Percentiles rank a stretch among this genome's conserved stretches.
phyloP scores from a whole-genome alignment of 1,140 invertebrate species.

The Drosophila leontia region DNA sequence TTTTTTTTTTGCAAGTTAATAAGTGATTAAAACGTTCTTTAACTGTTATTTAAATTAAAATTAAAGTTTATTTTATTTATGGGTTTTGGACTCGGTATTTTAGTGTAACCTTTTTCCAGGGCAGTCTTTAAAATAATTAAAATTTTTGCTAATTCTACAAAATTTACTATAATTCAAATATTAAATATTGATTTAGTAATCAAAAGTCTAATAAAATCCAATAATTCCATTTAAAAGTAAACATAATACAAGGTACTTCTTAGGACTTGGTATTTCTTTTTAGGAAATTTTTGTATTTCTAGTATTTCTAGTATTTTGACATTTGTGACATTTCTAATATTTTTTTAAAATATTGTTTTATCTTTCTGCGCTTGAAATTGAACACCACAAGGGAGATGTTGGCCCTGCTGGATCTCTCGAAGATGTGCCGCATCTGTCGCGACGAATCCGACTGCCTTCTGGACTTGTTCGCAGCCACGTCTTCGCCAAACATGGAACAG shows the following conservation, averaged over 20 bases:
- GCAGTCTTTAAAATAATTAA: background rate
- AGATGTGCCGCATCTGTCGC: conserved; percentile 29
- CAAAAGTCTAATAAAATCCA: background rate
- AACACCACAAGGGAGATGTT: background rate
- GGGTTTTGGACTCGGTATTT: too few relatives aligned
- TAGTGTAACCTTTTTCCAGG: background rate
- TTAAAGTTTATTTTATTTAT: too few relatives aligned
- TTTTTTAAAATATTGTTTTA: background rate
- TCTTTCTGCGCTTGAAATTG: too few relatives aligned
- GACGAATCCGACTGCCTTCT: conserved; percentile 16
- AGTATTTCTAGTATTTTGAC: conserved; percentile 7
- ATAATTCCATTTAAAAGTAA: background rate
- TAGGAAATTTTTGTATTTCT: too few relatives aligned
- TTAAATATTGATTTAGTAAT: background rate
- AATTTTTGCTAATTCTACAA: background rate
- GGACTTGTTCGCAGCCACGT: conserved; percentile 2
- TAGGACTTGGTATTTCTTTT: too few relatives aligned
- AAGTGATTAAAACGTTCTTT: conserved; percentile 2
- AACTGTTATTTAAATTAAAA: background rate
- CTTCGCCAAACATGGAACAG: background rate
- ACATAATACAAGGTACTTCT: too few relatives aligned
- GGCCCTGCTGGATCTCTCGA: conserved; percentile 8
- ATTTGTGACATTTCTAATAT: background rate
- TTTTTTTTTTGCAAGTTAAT: background rate
- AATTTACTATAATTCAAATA: background rate